Conservation (phyloP, 2,113 vertebrate genomes). For the Rana temporaria region DNA sequence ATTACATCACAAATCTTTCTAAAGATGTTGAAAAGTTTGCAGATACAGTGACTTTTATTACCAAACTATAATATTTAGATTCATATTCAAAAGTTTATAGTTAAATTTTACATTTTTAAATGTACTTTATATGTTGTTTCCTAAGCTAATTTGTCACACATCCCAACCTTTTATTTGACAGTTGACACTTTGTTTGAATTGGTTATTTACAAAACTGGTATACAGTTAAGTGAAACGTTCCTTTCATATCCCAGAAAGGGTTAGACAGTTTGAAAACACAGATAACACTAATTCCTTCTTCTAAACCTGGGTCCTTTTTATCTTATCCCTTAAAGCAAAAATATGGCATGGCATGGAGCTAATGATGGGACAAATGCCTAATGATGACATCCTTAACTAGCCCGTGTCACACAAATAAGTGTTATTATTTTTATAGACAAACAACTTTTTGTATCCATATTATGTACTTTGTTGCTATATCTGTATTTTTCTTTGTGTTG, state of each 20-base stretch:
- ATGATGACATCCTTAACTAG: constrained; percentile 26
- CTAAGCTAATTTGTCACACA: neutral
- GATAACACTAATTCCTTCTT: constrained; percentile 44
- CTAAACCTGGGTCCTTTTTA: constrained; percentile 26
- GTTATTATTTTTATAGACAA: neutral
- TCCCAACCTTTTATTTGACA: constrained; percentile 32
- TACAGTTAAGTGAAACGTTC: constrained; percentile 55
- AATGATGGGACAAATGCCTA: constrained; percentile 34
- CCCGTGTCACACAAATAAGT: neutral
- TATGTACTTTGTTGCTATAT: too few species aligned
- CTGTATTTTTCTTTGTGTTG: too few species aligned
- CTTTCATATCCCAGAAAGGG: constrained; percentile 53
- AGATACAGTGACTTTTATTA: too few species aligned
- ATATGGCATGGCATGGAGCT: neutral
- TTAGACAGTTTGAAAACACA: constrained; percentile 46
- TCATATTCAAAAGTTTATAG: too few species aligned
- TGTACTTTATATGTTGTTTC: constrained; percentile 34
- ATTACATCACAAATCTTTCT: too few species aligned
- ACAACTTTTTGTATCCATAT: too few species aligned
- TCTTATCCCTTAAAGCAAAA: neutral
- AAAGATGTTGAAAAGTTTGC: too few species aligned
- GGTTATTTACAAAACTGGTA: constrained; percentile 36
- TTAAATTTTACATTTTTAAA: neutral
- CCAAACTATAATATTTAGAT: too few species aligned
- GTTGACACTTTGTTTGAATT: constrained; percentile 46